Evolutionary conservation across 2,888 invertebrate species (phyloP).

Genomic region (Encarsia formosa): DNA sequence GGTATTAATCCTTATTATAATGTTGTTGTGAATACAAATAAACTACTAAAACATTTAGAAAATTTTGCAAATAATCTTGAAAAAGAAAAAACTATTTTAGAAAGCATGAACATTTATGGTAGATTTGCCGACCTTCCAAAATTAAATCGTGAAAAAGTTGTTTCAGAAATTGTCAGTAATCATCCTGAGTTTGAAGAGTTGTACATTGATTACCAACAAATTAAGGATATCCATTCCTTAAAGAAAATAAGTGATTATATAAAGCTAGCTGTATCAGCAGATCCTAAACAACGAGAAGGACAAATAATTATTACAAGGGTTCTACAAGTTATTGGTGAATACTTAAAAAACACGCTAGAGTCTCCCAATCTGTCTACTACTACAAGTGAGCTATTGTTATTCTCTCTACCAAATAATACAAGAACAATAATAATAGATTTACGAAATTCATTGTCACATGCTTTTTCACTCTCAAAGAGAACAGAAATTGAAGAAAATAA

Average conservation of each 20-base stretch:
- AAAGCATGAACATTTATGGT: too few relatives aligned
- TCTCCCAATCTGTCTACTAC: conserved; percentile 31
- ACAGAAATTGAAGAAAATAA: conserved; percentile 27
- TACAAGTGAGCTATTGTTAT: conserved; percentile 22
- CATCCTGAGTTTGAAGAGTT: conserved; percentile 25
- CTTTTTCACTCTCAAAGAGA: conserved; percentile 21
- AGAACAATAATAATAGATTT: conserved; percentile 23
- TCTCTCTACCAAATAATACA: conserved; percentile 23
- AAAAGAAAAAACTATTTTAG: background rate
- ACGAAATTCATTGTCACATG: conserved; percentile 27
- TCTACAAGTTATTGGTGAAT: conserved; percentile 33
- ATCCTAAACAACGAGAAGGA: conserved; percentile 24
- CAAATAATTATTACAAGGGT: conserved; percentile 28
- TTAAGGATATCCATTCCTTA: conserved; percentile 32
- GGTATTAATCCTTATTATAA: conserved; percentile 25
- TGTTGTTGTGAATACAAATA: conserved; percentile 15
- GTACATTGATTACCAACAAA: conserved; percentile 28
- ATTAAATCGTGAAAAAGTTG: conserved; percentile 12
- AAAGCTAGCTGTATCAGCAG: conserved; percentile 20
- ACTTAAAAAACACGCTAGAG: conserved; percentile 33
- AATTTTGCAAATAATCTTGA: conserved; percentile 23
- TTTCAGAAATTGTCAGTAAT: conserved; percentile 9
- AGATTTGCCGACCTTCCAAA: too few relatives aligned
- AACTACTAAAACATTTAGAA: conserved; percentile 24
- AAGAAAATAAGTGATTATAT: conserved; percentile 27